Percentiles rank a stretch among this genome's conserved stretches.
phyloP scores from a whole-genome alignment of 2,888 invertebrate genomes.

The Drosophila diplacantha region DNA sequence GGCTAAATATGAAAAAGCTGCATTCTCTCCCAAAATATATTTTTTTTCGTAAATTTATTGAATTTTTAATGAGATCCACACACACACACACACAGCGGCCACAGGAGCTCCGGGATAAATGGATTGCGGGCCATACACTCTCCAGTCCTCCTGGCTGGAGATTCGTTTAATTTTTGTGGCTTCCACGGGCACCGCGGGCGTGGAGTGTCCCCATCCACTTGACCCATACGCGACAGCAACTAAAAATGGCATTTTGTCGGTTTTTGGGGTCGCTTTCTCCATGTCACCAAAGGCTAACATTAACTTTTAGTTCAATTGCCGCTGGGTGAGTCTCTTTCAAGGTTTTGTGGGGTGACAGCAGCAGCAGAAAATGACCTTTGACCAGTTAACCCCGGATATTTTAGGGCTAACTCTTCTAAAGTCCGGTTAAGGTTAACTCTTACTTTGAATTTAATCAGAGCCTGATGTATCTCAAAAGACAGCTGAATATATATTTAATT shows the following conservation, averaged over 20 bases:
- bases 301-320: background rate
- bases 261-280: background rate
- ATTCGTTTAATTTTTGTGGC: conserved; percentile 9
- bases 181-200: background rate
- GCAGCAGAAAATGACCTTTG: background rate
- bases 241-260: background rate
- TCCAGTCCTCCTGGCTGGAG: background rate
- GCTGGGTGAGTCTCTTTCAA: background rate
- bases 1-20: conserved; percentile 18
- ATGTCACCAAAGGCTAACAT: background rate
- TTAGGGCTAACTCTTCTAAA: background rate
- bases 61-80: conserved; percentile 39
- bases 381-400: background rate
- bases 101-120: conserved; percentile 16
- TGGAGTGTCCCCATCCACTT: background rate
- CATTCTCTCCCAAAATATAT: conserved; percentile 9
- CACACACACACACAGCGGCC: conserved; percentile 2
- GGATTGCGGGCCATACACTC: conserved; percentile 10
- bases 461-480: background rate
- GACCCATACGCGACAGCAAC: background rate
- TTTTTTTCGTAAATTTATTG: conserved; percentile 42
- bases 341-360: background rate
- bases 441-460: background rate
- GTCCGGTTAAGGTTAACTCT: background rate
- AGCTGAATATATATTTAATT: background rate